Percentiles rank a stretch among this genome's conserved stretches.
phyloP scores from a whole-genome alignment of 2,797 vertebrate genomes.

The Mus caroli region DNA sequence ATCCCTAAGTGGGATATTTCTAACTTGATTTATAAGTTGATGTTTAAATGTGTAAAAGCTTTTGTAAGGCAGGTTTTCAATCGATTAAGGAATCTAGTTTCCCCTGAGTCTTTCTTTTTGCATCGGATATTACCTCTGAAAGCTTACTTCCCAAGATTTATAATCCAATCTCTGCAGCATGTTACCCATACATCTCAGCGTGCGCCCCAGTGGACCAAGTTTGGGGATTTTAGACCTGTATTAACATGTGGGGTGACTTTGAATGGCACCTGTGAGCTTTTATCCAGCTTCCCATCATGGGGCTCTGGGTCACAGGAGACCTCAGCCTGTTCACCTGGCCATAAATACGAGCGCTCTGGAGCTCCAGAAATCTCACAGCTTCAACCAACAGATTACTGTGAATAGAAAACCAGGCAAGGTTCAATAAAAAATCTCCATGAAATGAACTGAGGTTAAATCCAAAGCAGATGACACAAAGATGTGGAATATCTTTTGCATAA shows the following conservation, averaged over 20 bases:
- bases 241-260: not conserved
- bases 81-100: conserved; percentile 78
- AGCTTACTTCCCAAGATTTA: conserved; percentile 77
- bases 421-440: conserved; percentile 49
- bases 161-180: conserved; percentile 64
- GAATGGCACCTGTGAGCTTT: not conserved
- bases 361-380: not conserved
- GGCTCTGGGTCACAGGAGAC: not conserved
- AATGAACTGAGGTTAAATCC: conserved; percentile 25
- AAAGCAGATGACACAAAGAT: not conserved
- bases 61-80: conserved; percentile 78
- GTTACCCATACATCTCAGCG: conserved; percentile 55
- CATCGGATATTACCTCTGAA: conserved; percentile 74
- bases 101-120: conserved; percentile 60
- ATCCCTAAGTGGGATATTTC: conserved; percentile 73
- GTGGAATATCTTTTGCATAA: not conserved
- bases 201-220: not conserved
- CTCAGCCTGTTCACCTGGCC: not conserved
- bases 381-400: conserved; percentile 1
- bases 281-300: not conserved
- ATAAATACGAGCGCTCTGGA: not conserved
- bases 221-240: conserved; percentile 27
- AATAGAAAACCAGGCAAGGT: not conserved
- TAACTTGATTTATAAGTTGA: conserved; percentile 77
- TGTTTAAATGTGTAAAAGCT: conserved; percentile 82